Evolutionary conservation across 2,888 invertebrate species (phyloP), one percentile per base, ranked within the genome.

Genomic region (Pristionchus fissidentatus): DNA sequence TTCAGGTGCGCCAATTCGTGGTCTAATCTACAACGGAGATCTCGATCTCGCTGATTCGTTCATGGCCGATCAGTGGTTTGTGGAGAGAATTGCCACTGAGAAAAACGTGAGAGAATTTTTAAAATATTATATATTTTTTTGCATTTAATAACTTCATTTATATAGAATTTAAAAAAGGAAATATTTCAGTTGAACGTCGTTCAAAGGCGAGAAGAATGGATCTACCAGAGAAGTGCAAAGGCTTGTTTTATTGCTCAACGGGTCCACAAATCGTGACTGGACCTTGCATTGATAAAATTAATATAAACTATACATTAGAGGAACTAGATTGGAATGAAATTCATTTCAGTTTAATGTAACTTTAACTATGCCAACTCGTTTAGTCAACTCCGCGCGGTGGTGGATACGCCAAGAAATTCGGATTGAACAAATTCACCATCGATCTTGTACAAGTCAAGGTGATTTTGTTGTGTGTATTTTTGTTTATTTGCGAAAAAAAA

Each of bases 11-110:
- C 83, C 87, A 29, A 83, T 90, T 7, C 85, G 85, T 22, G 83
- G 87, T 75, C 84, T 91, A n/a, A 88, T 91, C 80, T 91, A 88
- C 85, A 91, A 91, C 85, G 91, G 91, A 85, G 90, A 89, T 70
- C 87, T 87, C 29, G 91, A 91, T 75, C 84, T 89, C 62, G 89
- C 89, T 22, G 89, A 88, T 78, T 87, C 90, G 52, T 90, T 87
- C 80, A 79, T 89, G 73, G 91, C 90, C 62, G 90, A 88, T 46
- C 88, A 90, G 84, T 89, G 90, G 89, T 91, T 91, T 60, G 85
- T 90, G 29, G 88, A 89, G 57, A 83, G 73, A 49, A 82, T 90
- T 43, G 80, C 62, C 8, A 19, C 3, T 15, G 3, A 49, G 0
- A 62, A 62, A 13, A 60, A 46, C 29, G 80, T 81, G 19, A 60